Evolutionary conservation across 2,797 vertebrate genomes (phyloP), one percentile per base, ranked within the genome.

Genomic region (Carduelis carduelis): DNA sequence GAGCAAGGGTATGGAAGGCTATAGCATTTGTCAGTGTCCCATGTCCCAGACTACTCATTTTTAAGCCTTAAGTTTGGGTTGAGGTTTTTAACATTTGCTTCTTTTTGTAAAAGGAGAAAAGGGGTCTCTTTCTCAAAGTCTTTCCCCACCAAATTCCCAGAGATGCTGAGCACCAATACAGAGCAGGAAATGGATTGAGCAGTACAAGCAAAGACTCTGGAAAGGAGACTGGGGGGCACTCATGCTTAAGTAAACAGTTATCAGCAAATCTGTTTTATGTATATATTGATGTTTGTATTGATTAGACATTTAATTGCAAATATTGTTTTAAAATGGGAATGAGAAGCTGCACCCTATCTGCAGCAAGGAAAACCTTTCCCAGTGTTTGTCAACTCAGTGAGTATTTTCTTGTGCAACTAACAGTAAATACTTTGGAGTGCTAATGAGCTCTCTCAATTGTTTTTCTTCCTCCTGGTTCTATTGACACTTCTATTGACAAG

Each of bases 381-480:
- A 41, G 14, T 37, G 39, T 84, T 94, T 91, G 44, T 76, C 59
- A 95, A 39, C 37, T 90, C 74, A 72, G 28, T 74, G 83, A 90
- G 44, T 70, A 76, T 82, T 84, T 90, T 82, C 44, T 74, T 87
- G 63, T 72, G 72, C 46, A 87, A 77, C 66, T 71, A 85, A 50
- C 9, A 47, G 20, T 44, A 52, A 87, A 55, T 63, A 60, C 69
- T 87, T 88, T 71, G 61, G 61, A 90, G 65, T 71, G 61, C 49
- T 91, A 90, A 95, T 56, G 19, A 59, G 50, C 37, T 69, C 69
- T 43, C 52, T 65, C 76, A 77, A 26, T 56, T 91, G 70, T 75
- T 95, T 94, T 90, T 82, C 39, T 91, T 88, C 21, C 50, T 86
- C 37, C 44, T 69, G 79, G 74, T 32, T 92, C 55, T 81, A 85